Conservation (phyloP, 2,797 vertebrate genomes). For the Fistularia tabacaria region DNA sequence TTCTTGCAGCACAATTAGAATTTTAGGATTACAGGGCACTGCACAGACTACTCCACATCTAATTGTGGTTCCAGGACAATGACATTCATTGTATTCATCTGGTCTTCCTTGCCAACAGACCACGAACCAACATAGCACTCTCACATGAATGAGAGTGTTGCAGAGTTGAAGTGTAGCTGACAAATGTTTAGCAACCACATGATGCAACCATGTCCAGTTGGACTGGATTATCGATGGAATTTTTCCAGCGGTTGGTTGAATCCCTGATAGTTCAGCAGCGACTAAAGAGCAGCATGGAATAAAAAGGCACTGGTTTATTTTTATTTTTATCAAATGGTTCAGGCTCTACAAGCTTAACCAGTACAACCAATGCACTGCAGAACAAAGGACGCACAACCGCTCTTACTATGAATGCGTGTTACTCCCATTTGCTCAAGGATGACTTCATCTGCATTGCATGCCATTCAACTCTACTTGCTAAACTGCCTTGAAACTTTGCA, state of each 20-base stretch:
- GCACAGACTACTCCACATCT: background rate
- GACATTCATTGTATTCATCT: background rate
- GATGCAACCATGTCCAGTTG: background rate
- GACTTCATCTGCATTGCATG: slow-evolving; percentile 24
- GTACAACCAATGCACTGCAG: background rate
- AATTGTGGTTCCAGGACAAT: background rate
- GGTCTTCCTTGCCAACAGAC: background rate
- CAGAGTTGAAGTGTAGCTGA: background rate
- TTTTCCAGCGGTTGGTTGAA: background rate
- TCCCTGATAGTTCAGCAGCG: too few relatives aligned
- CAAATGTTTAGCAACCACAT: background rate
- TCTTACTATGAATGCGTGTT: slow-evolving; percentile 18
- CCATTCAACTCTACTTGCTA: slow-evolving; percentile 9
- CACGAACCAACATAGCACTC: background rate
- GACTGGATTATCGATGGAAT: background rate
- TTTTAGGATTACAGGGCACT: too few relatives aligned
- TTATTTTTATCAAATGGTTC: background rate
- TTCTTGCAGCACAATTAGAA: background rate
- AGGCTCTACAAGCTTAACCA: background rate
- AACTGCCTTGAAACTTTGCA: too few relatives aligned
- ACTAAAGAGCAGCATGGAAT: too few relatives aligned
- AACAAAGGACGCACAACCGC: background rate
- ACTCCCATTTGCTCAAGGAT: slow-evolving; percentile 12
- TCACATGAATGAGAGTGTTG: background rate
- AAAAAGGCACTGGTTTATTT: too few relatives aligned